These are phyloP conservation scores for Tupaia tana DNA, from an alignment of 2,113 vertebrate genomes.

Conservation along the genomic window DNA sequence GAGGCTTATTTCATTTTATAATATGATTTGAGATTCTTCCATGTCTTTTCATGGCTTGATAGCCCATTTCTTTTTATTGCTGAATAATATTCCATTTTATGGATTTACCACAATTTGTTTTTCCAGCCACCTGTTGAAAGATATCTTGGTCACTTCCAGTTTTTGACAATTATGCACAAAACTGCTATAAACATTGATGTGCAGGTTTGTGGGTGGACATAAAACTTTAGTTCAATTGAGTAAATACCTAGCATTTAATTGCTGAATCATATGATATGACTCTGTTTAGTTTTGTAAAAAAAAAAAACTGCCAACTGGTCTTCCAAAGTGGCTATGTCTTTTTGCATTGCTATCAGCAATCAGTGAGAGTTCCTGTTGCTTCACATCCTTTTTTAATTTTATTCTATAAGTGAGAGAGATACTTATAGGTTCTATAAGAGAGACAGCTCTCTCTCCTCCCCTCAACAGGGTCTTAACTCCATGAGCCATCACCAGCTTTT, in stretches of 20 bases:
- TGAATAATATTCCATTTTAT: background rate
- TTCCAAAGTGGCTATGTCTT: background rate
- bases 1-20: background rate
- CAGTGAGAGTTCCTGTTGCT: constrained; percentile 6
- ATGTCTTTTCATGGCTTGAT: background rate
- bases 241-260: constrained; percentile 17
- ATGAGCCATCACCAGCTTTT: no score
- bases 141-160: background rate
- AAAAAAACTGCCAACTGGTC: background rate
- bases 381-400: background rate
- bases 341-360: background rate
- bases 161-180: constrained; percentile 33
- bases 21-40: background rate
- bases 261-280: background rate
- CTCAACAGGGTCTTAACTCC: no score
- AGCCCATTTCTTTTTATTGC: constrained; percentile 11
- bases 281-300: background rate
- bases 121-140: background rate
- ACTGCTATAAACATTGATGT: background rate
- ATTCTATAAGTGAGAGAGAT: no score
- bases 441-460: no score
- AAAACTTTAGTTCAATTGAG: background rate
- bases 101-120: background rate
- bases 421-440: no score
- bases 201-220: background rate